These are phyloP conservation scores for Excalfactoria chinensis DNA, from an alignment of 2,113 vertebrate species.

Conservation along the genomic window DNA sequence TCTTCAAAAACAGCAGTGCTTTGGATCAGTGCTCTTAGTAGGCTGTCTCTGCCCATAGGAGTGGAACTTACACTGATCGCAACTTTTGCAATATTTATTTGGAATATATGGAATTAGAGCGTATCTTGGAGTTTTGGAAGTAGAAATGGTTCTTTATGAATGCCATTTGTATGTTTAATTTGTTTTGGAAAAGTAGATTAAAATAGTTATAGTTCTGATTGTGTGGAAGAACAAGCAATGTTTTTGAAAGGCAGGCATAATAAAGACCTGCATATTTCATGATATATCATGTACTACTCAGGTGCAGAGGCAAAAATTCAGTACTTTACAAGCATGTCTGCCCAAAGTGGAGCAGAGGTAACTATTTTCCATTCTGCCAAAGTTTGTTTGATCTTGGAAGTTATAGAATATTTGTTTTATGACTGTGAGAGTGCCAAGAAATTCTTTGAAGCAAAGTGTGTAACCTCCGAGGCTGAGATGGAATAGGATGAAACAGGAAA, in stretches of 20 bases:
- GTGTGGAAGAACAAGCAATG: not conserved
- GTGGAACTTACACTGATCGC: not conserved
- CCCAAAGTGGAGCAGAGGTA: slow-evolving; percentile 54
- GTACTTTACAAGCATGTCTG: slow-evolving; percentile 3
- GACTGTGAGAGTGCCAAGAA: slow-evolving; percentile 63
- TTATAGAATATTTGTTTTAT: slow-evolving; percentile 67
- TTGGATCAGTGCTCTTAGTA: not conserved
- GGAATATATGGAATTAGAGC: not conserved
- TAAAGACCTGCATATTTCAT: slow-evolving; percentile 31
- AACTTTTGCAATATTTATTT: not conserved
- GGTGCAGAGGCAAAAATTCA: slow-evolving; percentile 63
- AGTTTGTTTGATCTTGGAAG: slow-evolving; percentile 67
- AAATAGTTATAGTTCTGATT: not conserved
- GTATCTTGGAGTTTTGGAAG: not conserved
- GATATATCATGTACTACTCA: slow-evolving; percentile 51
- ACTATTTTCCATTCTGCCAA: slow-evolving; percentile 43
- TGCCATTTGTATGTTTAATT: not conserved
- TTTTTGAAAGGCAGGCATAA: slow-evolving; percentile 1
- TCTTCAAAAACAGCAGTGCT: not conserved
- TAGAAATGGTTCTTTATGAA: not conserved
- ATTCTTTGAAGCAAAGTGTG: slow-evolving; percentile 66
- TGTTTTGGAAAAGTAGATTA: not conserved
- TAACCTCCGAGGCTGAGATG: slow-evolving; percentile 58
- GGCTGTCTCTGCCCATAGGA: not conserved
- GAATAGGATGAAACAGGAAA: slow-evolving; percentile 63